Base-by-base conservation (phyloP, 2,797 vertebrate genomes). In the Kryptolebias ocellatus region DNA sequence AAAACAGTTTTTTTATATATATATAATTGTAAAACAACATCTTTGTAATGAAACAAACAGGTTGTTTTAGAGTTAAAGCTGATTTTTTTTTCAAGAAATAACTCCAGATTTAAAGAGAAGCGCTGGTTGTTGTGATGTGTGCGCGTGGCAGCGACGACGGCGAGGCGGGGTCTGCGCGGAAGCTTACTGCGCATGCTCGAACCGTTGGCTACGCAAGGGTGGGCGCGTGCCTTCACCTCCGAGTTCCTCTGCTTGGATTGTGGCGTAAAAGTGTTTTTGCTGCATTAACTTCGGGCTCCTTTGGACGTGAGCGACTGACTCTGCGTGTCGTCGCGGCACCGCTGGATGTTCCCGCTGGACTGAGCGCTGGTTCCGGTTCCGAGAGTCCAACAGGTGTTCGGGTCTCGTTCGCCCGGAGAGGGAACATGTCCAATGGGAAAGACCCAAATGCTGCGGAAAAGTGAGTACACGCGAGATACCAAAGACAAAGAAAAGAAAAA, bases 401-500 rank as follows among this genome's bases (percentile, higher is more conserved):
- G 56, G 67, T 59, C 82, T 60, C 76, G 55, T 24, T 29, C 24
- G 74, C 68, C 60, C 60, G 60, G 54, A 69, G 31, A 70, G 80
- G 39, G 37, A 88, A 57, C 87, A 94, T 94, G 94, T 94, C 93
- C 85, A 87, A 88, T 89, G 91, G 89, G 82, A 93, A 92, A 84
- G 73, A 78, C 53, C 80, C 88, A 81, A 75, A 76, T 90, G 86
- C 81, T 65, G 78, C 83, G 8, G 72, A 73, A 1, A 86, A 72
- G 94, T 94, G 81, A 94, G 93, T 92, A 53, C 14, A 2, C 0
- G 24, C 24, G 15, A 4, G 7, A 49, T 8, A 6, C 9, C 9
- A 34, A 5, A 34, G 31, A 34, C 1, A 24, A 24, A 24, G 20
- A 24, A 24, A 24, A 24, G 20, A 24, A 24, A 24, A 24, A 24